phyloP scores from a whole-genome alignment of 2,113 vertebrate genomes.

The Phyllostomus discolor region DNA sequence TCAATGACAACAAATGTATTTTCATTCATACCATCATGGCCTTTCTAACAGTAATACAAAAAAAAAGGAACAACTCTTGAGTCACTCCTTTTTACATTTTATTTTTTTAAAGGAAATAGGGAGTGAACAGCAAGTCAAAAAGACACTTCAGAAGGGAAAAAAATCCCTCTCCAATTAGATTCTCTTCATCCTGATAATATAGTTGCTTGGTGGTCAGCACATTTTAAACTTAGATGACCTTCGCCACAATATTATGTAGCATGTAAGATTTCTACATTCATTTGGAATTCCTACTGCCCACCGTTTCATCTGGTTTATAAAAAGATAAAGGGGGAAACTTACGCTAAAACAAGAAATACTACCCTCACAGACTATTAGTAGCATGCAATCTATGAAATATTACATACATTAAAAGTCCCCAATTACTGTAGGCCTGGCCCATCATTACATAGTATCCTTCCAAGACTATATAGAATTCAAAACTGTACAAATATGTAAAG shows the following conservation, averaged over 20 bases:
- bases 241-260: slow-evolving; percentile 22
- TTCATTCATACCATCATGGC: not conserved
- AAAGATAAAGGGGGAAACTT: slow-evolving; percentile 57
- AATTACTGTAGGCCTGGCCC: slow-evolving; percentile 74
- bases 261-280: not conserved
- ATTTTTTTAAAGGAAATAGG: not conserved
- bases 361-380: slow-evolving; percentile 76
- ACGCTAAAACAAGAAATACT: slow-evolving; percentile 74
- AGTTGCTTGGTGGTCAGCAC: slow-evolving; percentile 19
- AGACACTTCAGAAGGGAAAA: not conserved
- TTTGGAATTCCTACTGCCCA: slow-evolving; percentile 38
- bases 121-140: slow-evolving; percentile 6
- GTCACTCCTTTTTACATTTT: not conserved
- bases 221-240: slow-evolving; percentile 33
- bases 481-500: slow-evolving; percentile 77
- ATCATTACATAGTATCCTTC: slow-evolving; percentile 73
- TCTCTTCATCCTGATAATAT: not conserved
- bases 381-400: slow-evolving; percentile 83
- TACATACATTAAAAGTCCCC: slow-evolving; percentile 78
- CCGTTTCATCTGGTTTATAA: not conserved
- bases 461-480: slow-evolving; percentile 72
- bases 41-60: slow-evolving; percentile 25
- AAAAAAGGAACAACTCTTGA: not conserved
- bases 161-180: not conserved
- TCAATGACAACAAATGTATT: not conserved